Conservation (phyloP, 2,797 vertebrate species). For the Eremophila alpestris region DNA sequence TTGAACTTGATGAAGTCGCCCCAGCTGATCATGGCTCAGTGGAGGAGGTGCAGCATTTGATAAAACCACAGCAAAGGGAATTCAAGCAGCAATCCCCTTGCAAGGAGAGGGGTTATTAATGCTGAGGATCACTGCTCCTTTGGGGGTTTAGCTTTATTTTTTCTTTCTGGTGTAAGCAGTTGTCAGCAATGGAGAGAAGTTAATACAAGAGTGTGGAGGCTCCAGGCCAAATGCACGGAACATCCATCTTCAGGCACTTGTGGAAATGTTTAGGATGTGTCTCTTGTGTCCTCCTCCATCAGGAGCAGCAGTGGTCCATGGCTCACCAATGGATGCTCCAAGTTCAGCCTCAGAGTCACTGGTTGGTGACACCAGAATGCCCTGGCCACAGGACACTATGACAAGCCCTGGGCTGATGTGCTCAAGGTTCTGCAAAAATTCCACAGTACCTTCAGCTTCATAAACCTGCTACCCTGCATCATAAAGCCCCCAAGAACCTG, state of each 20-base stretch:
- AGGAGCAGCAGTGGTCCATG: not conserved
- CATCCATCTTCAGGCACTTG: not conserved
- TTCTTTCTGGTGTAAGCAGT: not conserved
- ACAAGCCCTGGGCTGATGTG: not conserved
- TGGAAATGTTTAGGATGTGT: not conserved
- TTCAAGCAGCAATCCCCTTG: not conserved
- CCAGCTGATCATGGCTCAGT: not conserved
- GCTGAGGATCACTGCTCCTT: not conserved
- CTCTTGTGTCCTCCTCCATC: not conserved
- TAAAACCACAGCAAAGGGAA: not conserved
- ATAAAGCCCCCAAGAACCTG: not conserved
- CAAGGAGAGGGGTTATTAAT: not conserved
- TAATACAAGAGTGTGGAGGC: not conserved
- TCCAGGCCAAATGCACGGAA: not conserved
- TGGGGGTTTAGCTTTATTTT: not conserved
- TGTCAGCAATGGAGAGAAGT: not conserved
- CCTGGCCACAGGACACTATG: rapidly evolving
- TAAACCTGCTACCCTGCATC: not conserved
- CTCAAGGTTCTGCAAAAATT: rapidly evolving
- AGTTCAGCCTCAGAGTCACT: not conserved
- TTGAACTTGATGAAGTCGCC: not conserved
- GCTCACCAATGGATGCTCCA: not conserved
- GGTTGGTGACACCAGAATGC: not conserved
- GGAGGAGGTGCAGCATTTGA: not conserved
- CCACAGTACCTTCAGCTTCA: rapidly evolving